These are phyloP conservation scores for Cecropterus lyciades DNA, from an alignment of 1,140 invertebrate genomes.

Conservation along the genomic window DNA sequence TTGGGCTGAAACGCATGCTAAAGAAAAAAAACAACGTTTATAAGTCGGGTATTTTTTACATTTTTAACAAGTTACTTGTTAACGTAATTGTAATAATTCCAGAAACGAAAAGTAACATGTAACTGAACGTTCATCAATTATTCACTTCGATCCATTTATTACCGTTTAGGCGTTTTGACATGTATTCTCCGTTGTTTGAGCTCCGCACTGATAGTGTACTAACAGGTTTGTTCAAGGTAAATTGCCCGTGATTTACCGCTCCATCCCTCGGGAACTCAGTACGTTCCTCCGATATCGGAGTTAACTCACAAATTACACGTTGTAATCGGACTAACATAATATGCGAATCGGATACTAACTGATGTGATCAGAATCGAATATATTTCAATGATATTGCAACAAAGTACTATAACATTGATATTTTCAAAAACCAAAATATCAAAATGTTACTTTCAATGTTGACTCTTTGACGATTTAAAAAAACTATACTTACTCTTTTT, in stretches of 20 bases:
- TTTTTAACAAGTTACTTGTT: too few species aligned
- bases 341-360: not conserved
- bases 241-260: constrained; percentile 10
- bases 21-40: too few species aligned
- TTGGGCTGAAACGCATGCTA: too few species aligned
- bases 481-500: too few species aligned
- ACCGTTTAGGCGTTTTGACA: not conserved
- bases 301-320: not conserved
- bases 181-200: not conserved
- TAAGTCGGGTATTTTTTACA: too few species aligned
- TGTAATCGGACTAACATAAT: constrained; percentile 5
- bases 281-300: not conserved
- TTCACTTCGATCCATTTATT: not conserved
- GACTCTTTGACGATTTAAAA: too few species aligned
- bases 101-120: too few species aligned
- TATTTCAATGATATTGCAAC: too few species aligned
- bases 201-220: constrained; percentile 1
- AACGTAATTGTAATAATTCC: too few species aligned
- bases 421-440: too few species aligned
- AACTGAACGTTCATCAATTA: not conserved
- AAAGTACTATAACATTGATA: too few species aligned
- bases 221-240: constrained; percentile 11
- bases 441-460: too few species aligned
- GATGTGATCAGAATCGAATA: not conserved
- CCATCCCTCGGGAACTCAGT: not conserved